Evolutionary conservation across 2,888 invertebrate genomes (phyloP).

Genomic region (Alentia gelatinosa): DNA sequence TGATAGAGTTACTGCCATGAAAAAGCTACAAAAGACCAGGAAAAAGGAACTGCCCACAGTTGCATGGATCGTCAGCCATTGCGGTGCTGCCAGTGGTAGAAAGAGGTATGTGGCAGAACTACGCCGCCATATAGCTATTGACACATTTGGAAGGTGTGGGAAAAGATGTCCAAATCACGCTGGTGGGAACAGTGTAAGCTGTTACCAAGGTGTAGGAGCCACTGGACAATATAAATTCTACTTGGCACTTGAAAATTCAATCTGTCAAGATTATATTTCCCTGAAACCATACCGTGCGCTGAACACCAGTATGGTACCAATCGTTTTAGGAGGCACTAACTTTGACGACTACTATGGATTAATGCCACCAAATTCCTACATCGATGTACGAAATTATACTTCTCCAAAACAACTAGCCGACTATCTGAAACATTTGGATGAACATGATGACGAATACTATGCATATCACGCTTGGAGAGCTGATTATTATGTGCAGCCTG

Average conservation of each 20-base stretch:
- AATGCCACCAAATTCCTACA: conserved; percentile 85
- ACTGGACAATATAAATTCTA: conserved; percentile 60
- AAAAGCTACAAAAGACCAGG: not conserved
- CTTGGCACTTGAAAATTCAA: conserved; percentile 65
- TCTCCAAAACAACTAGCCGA: conserved; percentile 92
- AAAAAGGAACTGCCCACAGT: not conserved
- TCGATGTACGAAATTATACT: conserved; percentile 97
- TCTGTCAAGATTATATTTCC: conserved; percentile 63
- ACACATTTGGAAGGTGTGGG: not conserved
- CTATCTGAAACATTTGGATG: conserved; percentile 87
- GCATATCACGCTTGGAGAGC: conserved; percentile 9
- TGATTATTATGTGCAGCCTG: not conserved
- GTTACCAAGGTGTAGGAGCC: not conserved
- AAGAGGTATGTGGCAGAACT: not conserved
- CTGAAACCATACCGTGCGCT: conserved; percentile 61
- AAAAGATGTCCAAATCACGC: not conserved
- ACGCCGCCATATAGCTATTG: not conserved
- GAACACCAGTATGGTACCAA: conserved; percentile 48
- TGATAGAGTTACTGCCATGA: not conserved
- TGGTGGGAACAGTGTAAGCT: not conserved
- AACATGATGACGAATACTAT: not conserved
- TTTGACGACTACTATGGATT: conserved; percentile 38
- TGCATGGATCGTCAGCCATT: not conserved
- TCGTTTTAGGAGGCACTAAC: conserved; percentile 58
- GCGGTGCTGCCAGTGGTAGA: not conserved